Base-by-base conservation (phyloP, 2,888 invertebrate genomes). In the Drosophila anomalata region DNA sequence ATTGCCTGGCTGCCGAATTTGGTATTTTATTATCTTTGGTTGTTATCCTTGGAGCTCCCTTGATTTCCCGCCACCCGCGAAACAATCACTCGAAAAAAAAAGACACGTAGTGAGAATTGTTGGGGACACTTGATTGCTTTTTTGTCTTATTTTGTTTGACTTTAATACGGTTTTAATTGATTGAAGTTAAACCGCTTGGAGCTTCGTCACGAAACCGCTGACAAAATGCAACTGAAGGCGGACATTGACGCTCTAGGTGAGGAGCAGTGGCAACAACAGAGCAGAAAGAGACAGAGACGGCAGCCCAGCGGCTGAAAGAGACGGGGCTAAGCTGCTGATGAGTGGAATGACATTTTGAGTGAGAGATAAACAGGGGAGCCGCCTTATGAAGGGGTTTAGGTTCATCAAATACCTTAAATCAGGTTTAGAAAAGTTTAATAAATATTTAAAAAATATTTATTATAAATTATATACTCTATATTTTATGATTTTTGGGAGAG, bases 191-290 rank as follows among this genome's bases (percentile, higher is more conserved):
- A 47, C 65, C 65, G 65, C 53, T 26, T 12, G 46, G 31, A 47
- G 68, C 77, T 74, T 79, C 72, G 86, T 81, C 60, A 68, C 76
- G 72, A 77, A 85, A 69, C 67, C 87, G 87, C 78, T 78, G 73
- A 77, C 82, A 70, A 86, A 86, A 76, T 80, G 78, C 84, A 83
- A 82, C 82, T 82, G 84, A 78, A 66, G 67, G 59, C 79, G 51
- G 67, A 65, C 70, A 52, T 62, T 70, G 71, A 52, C 62, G 67
- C 51, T 60, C 51, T 60, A 47, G 47, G 52, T 33, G 46, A 29
- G 44, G 51, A 22, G 44, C 44, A 42, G 51, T 36, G 36, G 36
- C 72, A 41, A 8, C 52, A 47, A 50, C 76, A 48, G 42, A 39
- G 46, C 2, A 36, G 48, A 62, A 26, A 62, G 61, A 50, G 61